Evolutionary conservation across 2,888 invertebrate species (phyloP).

Genomic region (Meganola albula): DNA sequence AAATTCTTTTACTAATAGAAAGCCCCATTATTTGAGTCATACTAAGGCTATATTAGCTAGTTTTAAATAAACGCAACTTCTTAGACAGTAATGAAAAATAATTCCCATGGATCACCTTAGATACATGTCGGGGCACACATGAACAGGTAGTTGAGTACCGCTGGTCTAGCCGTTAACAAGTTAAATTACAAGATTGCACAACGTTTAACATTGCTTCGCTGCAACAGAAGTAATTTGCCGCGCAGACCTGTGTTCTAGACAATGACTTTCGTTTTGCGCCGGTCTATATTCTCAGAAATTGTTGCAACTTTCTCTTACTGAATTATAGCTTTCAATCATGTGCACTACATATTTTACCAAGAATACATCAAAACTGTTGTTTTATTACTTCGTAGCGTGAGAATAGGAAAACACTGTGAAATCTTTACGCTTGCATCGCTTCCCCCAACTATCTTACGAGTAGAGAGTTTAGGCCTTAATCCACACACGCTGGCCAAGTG

Average conservation of each 20-base stretch:
- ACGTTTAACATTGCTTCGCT: constrained; percentile 16
- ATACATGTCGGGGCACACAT: not conserved
- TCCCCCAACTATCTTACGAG: no score
- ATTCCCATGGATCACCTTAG: no score
- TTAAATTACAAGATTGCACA: constrained; percentile 19
- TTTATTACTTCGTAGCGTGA: not conserved
- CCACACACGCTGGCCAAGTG: no score
- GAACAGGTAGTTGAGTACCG: not conserved
- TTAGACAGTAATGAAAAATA: no score
- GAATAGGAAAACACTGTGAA: no score
- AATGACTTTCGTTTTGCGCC: constrained; percentile 18
- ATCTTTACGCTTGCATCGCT: no score
- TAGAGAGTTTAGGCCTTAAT: no score
- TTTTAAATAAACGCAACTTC: no score
- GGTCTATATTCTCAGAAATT: constrained; percentile 17
- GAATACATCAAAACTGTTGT: not conserved
- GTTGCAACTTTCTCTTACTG: constrained; percentile 3
- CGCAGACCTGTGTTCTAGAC: constrained; percentile 14
- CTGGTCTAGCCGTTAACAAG: constrained; percentile 18
- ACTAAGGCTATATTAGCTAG: no score
- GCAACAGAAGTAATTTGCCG: constrained; percentile 14
- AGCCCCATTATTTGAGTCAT: no score
- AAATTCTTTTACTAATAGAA: no score
- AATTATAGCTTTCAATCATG: constrained; percentile 20
- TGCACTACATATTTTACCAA: not conserved